Evolutionary conservation across 2,113 vertebrate genomes (phyloP).

Genomic region (Pica pica): DNA sequence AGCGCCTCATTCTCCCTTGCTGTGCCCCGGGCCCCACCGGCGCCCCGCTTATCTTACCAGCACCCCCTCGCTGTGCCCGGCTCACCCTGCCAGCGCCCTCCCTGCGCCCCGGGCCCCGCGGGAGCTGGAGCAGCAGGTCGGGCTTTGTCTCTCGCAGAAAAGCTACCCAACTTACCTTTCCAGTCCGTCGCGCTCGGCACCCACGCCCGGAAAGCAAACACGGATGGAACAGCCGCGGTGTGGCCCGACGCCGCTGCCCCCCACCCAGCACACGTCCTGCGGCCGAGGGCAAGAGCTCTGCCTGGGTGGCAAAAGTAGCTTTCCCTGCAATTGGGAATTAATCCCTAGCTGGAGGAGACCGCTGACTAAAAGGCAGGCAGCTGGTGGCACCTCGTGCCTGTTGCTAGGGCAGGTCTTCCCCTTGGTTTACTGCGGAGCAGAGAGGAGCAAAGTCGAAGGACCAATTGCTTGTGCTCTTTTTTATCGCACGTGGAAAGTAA

Average conservation of each 20-base stretch:
- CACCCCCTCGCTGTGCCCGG: neutral
- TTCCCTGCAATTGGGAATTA: neutral
- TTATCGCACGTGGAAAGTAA: neutral
- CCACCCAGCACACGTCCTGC: neutral
- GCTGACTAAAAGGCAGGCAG: neutral
- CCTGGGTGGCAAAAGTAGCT: neutral
- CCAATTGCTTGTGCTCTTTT: neutral
- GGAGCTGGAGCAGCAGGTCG: neutral
- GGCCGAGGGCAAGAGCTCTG: neutral
- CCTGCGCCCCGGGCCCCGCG: neutral
- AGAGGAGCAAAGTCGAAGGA: neutral
- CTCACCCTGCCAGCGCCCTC: neutral
- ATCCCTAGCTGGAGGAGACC: neutral
- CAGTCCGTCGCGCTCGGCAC: neutral
- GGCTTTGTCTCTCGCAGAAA: neutral
- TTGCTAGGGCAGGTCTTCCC: neutral
- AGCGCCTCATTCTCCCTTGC: neutral
- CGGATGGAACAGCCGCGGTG: neutral
- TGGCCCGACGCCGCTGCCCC: neutral
- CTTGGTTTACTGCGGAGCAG: neutral
- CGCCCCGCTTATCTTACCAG: neutral
- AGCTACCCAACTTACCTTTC: conserved; percentile 12
- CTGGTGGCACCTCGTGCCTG: neutral
- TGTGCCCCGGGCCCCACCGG: neutral
- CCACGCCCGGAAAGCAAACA: conserved; percentile 43